Percentiles rank a stretch among this genome's conserved stretches.
These are phyloP conservation scores for Alitta virens DNA, from an alignment of 2,888 invertebrate genomes.

Conservation along the genomic window DNA sequence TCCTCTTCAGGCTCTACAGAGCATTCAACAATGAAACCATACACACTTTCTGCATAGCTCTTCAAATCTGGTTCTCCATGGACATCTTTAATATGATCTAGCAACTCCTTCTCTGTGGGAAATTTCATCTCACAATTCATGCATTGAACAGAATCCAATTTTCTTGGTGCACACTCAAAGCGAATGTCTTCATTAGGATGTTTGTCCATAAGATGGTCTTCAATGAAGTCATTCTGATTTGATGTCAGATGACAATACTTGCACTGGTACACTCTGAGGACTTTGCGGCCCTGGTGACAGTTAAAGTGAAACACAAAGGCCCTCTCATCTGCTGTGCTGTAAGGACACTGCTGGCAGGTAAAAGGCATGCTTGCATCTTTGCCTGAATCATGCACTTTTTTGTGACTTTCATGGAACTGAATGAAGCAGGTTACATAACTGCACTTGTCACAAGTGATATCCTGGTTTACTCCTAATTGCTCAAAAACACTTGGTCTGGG, in stretches of 20 bases:
- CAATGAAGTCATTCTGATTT: conserved; percentile 9
- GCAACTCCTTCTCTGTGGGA: not conserved
- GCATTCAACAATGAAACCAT: not conserved
- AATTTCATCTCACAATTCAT: not conserved
- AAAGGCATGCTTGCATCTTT: conserved; percentile 1
- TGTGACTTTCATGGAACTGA: not conserved
- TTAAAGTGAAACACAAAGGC: conserved; percentile 2
- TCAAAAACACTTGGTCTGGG: not conserved
- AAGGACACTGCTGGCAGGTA: conserved; percentile 9
- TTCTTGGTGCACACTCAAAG: not conserved
- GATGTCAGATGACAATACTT: not conserved
- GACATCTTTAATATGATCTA: conserved; percentile 6
- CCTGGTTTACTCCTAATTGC: not conserved
- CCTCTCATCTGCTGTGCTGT: not conserved
- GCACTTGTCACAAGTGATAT: not conserved
- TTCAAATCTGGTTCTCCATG: conserved; percentile 3
- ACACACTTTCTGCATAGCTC: not conserved
- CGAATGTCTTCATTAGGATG: not conserved
- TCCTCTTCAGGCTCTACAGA: no score
- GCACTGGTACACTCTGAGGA: conserved; percentile 5
- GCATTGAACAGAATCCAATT: not conserved
- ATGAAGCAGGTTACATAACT: not conserved
- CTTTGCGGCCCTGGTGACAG: conserved; percentile 1
- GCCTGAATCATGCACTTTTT: not conserved
- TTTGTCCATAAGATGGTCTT: conserved; percentile 7